Percentiles rank a stretch among this genome's conserved stretches.
These are phyloP conservation scores for Apodemia hepburni DNA, from an alignment of 2,888 invertebrate species.

Conservation along the genomic window DNA sequence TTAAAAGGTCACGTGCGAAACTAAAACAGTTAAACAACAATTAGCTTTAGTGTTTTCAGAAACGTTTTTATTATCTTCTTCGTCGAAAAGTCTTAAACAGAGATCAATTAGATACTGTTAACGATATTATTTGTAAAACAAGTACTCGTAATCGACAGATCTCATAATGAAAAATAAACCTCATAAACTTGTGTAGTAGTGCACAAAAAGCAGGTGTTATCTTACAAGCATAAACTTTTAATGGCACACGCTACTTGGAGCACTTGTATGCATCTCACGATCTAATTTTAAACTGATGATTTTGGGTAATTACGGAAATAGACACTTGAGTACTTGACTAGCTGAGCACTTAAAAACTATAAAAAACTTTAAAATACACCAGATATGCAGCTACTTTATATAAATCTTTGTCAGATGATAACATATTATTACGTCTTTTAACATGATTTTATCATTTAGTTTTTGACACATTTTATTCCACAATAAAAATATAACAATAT, in stretches of 20 bases:
- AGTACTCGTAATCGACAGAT: slow-evolving; percentile 54
- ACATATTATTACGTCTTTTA: no score
- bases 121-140: slow-evolving; percentile 47
- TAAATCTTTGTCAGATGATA: no score
- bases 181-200: slow-evolving; percentile 62
- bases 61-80: background rate
- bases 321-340: slow-evolving; percentile 58
- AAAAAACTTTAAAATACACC: slow-evolving; percentile 29
- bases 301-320: slow-evolving; percentile 66
- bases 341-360: slow-evolving; percentile 44
- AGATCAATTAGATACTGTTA: slow-evolving; percentile 53
- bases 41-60: background rate
- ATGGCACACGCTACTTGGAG: slow-evolving; percentile 54
- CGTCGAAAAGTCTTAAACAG: slow-evolving; percentile 33
- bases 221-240: slow-evolving; percentile 70
- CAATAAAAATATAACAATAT: no score
- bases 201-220: slow-evolving; percentile 69
- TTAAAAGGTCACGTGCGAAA: background rate
- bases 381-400: slow-evolving; percentile 12
- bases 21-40: background rate
- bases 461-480: no score
- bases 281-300: slow-evolving; percentile 73
- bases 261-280: slow-evolving; percentile 52
- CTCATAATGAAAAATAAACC: slow-evolving; percentile 59
- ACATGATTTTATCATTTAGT: no score